A percentile compares a stretch with the other conserved stretches of the same genome.
Evolutionary conservation across 2,797 vertebrate species (phyloP).

Genomic region (Enteromius radiatus): DNA sequence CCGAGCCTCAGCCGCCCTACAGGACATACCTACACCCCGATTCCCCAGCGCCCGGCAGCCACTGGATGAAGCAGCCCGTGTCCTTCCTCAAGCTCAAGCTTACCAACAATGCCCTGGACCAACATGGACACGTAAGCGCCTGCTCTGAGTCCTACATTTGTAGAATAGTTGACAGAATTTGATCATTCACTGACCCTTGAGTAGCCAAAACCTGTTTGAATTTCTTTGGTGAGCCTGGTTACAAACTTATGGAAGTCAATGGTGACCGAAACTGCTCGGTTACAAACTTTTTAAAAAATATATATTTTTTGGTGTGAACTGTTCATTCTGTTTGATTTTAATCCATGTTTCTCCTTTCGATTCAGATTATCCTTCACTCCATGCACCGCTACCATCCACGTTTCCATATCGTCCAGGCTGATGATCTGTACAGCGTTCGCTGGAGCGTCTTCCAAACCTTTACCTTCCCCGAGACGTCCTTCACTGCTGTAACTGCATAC

Average conservation of each 20-base stretch:
- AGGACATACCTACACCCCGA: conserved; percentile 91
- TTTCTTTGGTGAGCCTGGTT: no score
- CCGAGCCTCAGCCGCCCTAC: conserved; percentile 90
- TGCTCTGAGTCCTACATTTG: background rate
- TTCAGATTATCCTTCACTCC: conserved; percentile 90
- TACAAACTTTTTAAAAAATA: no score
- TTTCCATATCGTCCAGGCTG: conserved; percentile 90
- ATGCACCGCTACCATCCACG: conserved; percentile 94
- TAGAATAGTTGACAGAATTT: background rate
- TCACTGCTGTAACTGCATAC: conserved; percentile 92
- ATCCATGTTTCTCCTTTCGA: background rate
- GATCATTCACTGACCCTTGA: no score
- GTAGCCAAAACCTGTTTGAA: no score
- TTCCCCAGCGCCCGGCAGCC: conserved; percentile 89
- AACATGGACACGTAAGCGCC: conserved; percentile 86
- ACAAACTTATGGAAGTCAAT: no score
- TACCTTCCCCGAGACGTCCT: conserved; percentile 88
- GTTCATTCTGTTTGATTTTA: background rate
- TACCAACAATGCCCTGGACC: conserved; percentile 93
- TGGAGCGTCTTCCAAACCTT: conserved; percentile 91
- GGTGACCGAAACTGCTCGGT: no score
- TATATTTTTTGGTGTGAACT: no score
- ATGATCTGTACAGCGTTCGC: conserved; percentile 87
- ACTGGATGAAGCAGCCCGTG: conserved; percentile 92
- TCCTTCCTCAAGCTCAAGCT: conserved; percentile 94